phyloP scores from a whole-genome alignment of 2,113 vertebrate species.

The Amphilophus citrinellus region DNA sequence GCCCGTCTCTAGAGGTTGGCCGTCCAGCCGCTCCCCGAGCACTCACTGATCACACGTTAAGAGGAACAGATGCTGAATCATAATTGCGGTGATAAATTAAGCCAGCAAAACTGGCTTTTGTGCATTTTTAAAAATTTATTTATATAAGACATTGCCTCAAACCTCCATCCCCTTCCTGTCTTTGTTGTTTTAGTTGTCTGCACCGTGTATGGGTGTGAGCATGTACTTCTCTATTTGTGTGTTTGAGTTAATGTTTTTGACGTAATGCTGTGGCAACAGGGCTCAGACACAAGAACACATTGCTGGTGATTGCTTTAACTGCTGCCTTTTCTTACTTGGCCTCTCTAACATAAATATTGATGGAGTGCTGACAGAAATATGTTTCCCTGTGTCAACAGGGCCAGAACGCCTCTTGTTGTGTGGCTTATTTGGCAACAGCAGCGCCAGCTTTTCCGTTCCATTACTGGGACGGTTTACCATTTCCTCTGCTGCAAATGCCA shows the following conservation, averaged over 20 bases:
- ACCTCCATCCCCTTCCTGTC: constrained; percentile 39
- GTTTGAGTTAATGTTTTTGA: constrained; percentile 33
- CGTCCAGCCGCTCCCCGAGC: constrained; percentile 34
- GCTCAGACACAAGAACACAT: constrained; percentile 53
- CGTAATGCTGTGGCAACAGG: constrained; percentile 30
- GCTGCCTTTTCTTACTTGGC: constrained; percentile 53
- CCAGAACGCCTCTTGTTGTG: constrained; percentile 52
- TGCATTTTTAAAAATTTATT: constrained; percentile 4
- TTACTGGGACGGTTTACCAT: constrained; percentile 19
- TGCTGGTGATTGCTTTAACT: constrained; percentile 74
- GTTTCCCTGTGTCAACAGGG: constrained; percentile 72
- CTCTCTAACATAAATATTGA: constrained; percentile 76
- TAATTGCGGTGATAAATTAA: constrained; percentile 68
- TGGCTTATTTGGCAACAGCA: constrained; percentile 55
- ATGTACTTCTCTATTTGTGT: constrained; percentile 4
- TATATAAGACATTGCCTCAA: neutral
- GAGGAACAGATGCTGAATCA: constrained; percentile 73
- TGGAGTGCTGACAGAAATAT: constrained; percentile 77
- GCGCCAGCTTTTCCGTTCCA: constrained; percentile 60
- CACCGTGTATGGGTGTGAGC: neutral
- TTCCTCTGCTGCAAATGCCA: constrained; percentile 22
- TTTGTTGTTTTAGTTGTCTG: constrained; percentile 34
- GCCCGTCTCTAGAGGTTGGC: constrained; percentile 55
- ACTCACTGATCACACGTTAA: constrained; percentile 54
- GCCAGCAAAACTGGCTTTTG: constrained; percentile 24